phyloP scores from a whole-genome alignment of 2,888 invertebrate species.

The Marronus borbonicus region DNA sequence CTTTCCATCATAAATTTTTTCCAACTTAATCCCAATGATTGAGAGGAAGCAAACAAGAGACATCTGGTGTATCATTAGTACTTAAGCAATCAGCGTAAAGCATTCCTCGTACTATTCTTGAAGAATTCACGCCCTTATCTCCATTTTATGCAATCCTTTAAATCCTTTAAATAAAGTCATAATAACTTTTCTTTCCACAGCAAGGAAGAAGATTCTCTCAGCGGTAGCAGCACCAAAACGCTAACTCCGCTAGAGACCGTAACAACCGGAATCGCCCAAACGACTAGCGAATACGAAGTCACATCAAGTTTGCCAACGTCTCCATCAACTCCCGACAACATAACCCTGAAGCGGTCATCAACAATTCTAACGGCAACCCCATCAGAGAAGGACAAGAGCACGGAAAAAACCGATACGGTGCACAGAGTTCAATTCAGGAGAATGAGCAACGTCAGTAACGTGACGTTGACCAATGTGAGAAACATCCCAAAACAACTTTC shows the following conservation, averaged over 20 bases:
- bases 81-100: no score
- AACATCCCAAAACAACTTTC: conserved; percentile 61
- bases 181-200: conserved; percentile 52
- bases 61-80: no score
- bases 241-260: conserved; percentile 65
- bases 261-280: conserved; percentile 55
- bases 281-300: conserved; percentile 63
- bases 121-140: no score
- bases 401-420: conserved; percentile 61
- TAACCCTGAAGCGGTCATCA: conserved; percentile 69
- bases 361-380: conserved; percentile 63
- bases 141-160: no score
- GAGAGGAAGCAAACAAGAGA: no score
- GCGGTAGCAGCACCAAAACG: conserved; percentile 66
- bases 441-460: conserved; percentile 73
- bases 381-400: conserved; percentile 64
- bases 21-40: no score
- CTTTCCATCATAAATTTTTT: no score
- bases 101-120: no score
- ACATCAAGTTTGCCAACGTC: conserved; percentile 63
- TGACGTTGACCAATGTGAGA: conserved; percentile 78
- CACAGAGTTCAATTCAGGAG: conserved; percentile 60
- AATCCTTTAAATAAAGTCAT: no score
- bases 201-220: conserved; percentile 66
- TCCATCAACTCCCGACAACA: conserved; percentile 60